phyloP scores from a whole-genome alignment of 1,140 invertebrate species.

The Druon quercuslanigerum region DNA sequence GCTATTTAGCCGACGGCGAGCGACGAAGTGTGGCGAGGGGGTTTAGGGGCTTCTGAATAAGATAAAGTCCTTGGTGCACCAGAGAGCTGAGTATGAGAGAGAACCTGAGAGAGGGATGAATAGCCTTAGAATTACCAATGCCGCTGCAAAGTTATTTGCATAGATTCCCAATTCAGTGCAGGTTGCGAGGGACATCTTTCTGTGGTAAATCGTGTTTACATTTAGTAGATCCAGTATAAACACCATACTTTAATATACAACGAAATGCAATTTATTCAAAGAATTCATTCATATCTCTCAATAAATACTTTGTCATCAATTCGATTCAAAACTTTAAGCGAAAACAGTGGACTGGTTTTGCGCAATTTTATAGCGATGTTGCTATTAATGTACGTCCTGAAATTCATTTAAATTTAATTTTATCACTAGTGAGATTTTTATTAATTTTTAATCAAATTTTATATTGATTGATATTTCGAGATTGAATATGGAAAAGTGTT shows the following conservation, averaged over 20 bases:
- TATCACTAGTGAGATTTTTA: too few relatives aligned
- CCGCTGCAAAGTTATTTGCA: conserved; percentile 21
- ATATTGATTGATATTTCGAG: too few relatives aligned
- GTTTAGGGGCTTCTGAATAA: conserved; percentile 64
- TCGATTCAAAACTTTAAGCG: too few relatives aligned
- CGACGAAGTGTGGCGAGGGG: conserved; percentile 58
- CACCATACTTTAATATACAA: neutral
- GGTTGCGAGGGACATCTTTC: conserved; percentile 14
- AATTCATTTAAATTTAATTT: too few relatives aligned
- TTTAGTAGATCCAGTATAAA: neutral
- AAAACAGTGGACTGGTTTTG: too few relatives aligned
- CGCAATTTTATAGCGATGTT: too few relatives aligned
- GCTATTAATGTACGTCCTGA: too few relatives aligned
- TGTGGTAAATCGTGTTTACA: conserved; percentile 13
- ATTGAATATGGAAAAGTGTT: neutral
- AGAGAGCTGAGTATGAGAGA: conserved; percentile 49
- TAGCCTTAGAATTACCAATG: conserved; percentile 30
- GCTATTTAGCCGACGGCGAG: conserved; percentile 74
- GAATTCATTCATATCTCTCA: too few relatives aligned
- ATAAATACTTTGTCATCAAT: too few relatives aligned
- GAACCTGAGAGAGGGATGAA: conserved; percentile 45
- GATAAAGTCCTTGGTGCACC: conserved; percentile 65
- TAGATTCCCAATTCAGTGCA: conserved; percentile 17
- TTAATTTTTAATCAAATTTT: too few relatives aligned
- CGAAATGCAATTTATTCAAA: too few relatives aligned